A percentile compares a stretch with the other conserved stretches of the same genome.
These are phyloP conservation scores for Chymomyza caudatula DNA, from an alignment of 2,888 invertebrate genomes.

Conservation along the genomic window DNA sequence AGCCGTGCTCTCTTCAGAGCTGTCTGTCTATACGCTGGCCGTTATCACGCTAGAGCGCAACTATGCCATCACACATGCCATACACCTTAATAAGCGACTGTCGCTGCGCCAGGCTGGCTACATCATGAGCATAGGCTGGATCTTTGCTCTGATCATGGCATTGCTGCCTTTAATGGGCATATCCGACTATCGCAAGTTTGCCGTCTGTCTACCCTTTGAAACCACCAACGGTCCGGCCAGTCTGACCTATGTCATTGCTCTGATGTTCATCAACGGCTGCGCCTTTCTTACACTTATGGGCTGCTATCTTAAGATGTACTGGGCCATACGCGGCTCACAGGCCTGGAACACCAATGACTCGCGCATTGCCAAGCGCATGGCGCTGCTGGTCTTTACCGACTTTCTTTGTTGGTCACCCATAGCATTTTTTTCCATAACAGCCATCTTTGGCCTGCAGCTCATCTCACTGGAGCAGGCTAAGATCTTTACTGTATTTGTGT, in stretches of 20 bases:
- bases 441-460: conserved; percentile 93
- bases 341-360: conserved; percentile 99
- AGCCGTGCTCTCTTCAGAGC: conserved; percentile 94
- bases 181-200: conserved; percentile 97
- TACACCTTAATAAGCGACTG: conserved; percentile 96
- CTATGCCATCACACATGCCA: conserved; percentile 98
- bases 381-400: conserved; percentile 96
- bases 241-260: conserved; percentile 91
- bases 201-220: conserved; percentile 97
- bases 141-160: conserved; percentile 91
- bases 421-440: conserved; percentile 95
- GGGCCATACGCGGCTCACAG: conserved; percentile 96
- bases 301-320: conserved; percentile 98
- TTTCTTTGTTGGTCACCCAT: conserved; percentile 99
- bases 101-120: conserved; percentile 93
- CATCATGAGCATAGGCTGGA: conserved; percentile 96
- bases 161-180: conserved; percentile 92
- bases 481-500: conserved; percentile 95
- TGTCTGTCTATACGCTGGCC: conserved; percentile 96
- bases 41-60: conserved; percentile 97
- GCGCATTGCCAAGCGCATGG: conserved; percentile 97
- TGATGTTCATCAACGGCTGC: conserved; percentile 94
- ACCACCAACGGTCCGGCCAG: conserved; percentile 87
- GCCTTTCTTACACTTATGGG: conserved; percentile 97
- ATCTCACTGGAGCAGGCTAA: conserved; percentile 97